These are phyloP conservation scores for Sipha flava DNA, from an alignment of 1,140 invertebrate genomes.

Conservation along the genomic window DNA sequence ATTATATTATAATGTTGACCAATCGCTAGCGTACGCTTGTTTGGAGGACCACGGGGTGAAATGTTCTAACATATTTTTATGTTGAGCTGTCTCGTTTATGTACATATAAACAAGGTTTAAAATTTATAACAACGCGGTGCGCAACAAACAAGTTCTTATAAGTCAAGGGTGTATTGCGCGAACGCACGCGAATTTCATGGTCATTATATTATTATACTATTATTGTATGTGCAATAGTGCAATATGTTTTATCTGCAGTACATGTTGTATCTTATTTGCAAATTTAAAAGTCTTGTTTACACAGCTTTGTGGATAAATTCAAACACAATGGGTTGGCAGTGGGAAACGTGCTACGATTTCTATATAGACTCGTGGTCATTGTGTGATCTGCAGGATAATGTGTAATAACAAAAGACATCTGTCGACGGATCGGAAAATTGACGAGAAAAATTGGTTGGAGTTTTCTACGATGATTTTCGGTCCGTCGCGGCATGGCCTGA, in stretches of 20 bases:
- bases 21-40: no score
- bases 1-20: no score
- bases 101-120: neutral
- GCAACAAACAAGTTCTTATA: neutral
- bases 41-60: neutral
- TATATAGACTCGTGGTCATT: neutral
- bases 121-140: neutral
- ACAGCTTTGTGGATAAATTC: neutral
- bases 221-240: neutral
- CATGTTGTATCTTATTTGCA: neutral
- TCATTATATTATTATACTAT: neutral
- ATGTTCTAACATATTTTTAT: neutral
- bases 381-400: no score
- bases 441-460: no score
- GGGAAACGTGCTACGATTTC: neutral
- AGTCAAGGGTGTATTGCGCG: conserved; percentile 16
- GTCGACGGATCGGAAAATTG: no score
- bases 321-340: neutral
- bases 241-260: neutral
- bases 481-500: no score
- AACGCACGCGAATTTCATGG: neutral
- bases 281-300: neutral
- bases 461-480: no score
- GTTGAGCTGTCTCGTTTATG: neutral
- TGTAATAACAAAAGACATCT: no score